Base-by-base conservation (phyloP, 2,797 vertebrate species). In the Silurus aristotelis region DNA sequence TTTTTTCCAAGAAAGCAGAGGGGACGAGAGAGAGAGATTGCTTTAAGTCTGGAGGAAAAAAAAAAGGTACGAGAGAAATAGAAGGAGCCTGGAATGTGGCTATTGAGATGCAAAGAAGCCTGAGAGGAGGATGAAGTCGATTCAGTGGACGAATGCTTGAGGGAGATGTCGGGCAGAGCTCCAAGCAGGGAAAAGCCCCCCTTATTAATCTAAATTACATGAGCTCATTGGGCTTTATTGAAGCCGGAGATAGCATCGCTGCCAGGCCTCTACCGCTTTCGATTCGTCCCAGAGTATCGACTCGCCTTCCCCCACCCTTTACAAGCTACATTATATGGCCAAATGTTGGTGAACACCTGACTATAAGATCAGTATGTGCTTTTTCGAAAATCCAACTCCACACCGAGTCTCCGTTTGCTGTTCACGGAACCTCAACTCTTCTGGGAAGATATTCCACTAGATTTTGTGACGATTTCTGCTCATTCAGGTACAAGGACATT, bases 181-280 rank as follows among this genome's bases (percentile, higher is more conserved):
- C 82, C 86, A 89, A 86, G 55, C 73, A 83, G 58, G 58, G 68
- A 89, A 88, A 83, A 73, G 61, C 76, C 72, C 72, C 86, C 85
- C 84, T 64, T 84, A 89, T 88, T 89, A 88, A 90, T 90, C 87
- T 89, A 90, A 90, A 90, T 89, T 89, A 89, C 87, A 89, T 88
- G 88, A 90, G 87, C 85, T 90, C 89, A 89, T 88, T 87, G 89
- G 87, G 85, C 83, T 85, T 88, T 84, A 89, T 73, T 87, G 80
- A 85, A 85, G 88, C 78, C 25, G 72, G 76, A 87, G 89, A 90
- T 89, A 88, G 66, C 86, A 90, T 90, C 87, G 75, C 46, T 85
- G 85, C 82, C 70, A 89, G 82, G 70, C 85, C 71, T 78, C 67
- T 84, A 86, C 58, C 20, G 67, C 86, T 80, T 86, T 86, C 72